Base-by-base conservation (phyloP, 2,797 vertebrate genomes). In the Cephalopachus bancanus region DNA sequence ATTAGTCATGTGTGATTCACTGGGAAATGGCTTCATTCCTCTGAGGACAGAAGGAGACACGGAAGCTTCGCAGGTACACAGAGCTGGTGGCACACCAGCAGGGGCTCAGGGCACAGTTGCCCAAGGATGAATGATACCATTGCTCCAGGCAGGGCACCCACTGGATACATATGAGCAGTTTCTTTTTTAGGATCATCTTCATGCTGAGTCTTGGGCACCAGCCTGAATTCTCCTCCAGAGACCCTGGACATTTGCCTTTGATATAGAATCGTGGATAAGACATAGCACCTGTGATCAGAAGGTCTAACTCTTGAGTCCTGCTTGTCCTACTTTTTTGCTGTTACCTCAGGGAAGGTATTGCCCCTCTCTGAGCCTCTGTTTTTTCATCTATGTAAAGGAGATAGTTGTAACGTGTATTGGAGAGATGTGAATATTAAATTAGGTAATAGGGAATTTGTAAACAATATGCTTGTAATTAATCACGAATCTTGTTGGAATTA, bases 1-100 rank as follows among this genome's bases (percentile, higher is more conserved):
- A 67, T 94, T 81, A 92, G 76, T 89, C 92, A 65, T 57, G 69
- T 17, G 1, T 88, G 92, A 96, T 57, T 96, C 92, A 60, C 86
- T 89, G 55, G 59, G 65, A 93, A 72, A 78, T 91, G 83, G n/a
- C 80, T 97, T 53, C 76, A 84, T 91, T 72, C 60, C 75, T 64
- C 83, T 55, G 83, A 91, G 86, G 86, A 83, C 22, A 87, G 86
- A 89, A 59, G 79, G 79, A 83, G 69, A 86, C 33, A 62, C 89
- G 44, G 59, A 88, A 62, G 71, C 51, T 81, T 76, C 89, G 92
- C 30, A 22, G 49, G 91, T 65, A 71, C 57, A 59, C 55, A n/a
- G 67, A 94, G 67, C 24, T 26, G 80, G 57, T 5, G 76, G 72
- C 76, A 88, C 64, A 51, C 72, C 81, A 53, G 83, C 72, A 90